Evolutionary conservation across 2,797 vertebrate genomes (phyloP).

Genomic region (Rhadinocentrus ornatus): DNA sequence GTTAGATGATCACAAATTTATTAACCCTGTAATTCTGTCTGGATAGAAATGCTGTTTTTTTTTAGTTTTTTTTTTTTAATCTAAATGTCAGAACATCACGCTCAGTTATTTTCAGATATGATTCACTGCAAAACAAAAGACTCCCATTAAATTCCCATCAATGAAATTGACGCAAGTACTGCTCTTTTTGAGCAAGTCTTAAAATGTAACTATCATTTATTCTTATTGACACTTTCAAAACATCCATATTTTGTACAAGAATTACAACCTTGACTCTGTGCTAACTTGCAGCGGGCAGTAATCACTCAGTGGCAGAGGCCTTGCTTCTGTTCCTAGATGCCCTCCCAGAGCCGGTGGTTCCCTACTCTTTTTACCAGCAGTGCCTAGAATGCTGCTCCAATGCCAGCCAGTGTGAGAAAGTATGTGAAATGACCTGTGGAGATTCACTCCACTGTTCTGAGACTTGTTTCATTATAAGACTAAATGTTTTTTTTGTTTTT

Average conservation of each 20-base stretch:
- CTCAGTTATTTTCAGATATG: not conserved
- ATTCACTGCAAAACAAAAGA: not conserved
- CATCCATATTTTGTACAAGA: not conserved
- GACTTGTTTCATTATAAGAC: conserved; percentile 1
- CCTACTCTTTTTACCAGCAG: conserved; percentile 85
- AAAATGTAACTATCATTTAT: no score
- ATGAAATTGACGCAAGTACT: no score
- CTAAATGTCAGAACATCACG: not conserved
- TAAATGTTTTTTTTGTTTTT: not conserved
- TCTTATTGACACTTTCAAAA: no score
- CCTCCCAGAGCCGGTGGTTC: conserved; percentile 94
- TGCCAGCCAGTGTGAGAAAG: conserved; percentile 87
- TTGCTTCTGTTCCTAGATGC: conserved; percentile 95
- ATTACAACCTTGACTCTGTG: conserved; percentile 65
- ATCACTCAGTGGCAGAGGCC: conserved; percentile 95
- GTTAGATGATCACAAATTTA: not conserved
- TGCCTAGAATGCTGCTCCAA: conserved; percentile 81
- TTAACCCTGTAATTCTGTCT: not conserved
- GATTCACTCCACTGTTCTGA: not conserved
- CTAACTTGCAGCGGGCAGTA: conserved; percentile 87
- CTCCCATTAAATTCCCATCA: no score
- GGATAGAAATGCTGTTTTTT: not conserved
- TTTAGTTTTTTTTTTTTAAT: no score
- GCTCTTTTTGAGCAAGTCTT: no score
- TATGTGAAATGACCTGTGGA: conserved; percentile 58